Base-by-base conservation (phyloP, 2,113 vertebrate species). In the Gavialis gangeticus region DNA sequence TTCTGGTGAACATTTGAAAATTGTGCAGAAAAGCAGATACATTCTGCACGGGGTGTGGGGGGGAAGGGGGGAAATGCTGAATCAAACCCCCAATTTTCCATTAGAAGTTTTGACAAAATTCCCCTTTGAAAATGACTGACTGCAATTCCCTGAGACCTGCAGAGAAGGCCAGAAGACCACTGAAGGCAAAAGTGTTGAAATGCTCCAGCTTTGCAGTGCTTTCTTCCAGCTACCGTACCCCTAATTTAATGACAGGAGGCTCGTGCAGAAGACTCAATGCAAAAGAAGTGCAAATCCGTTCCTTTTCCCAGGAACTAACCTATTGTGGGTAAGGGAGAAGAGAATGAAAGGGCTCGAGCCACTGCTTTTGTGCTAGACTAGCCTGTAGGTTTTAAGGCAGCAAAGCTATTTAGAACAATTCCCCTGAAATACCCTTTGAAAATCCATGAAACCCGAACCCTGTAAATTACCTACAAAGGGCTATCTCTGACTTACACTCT, bases 221-320 rank as follows among this genome's bases (percentile, higher is more conserved):
- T 69, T 75, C 15, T 55, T 75, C 30, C 37, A 71, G 27, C 54
- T 75, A 16, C 28, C 18, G n/a, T 21, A 19, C 8, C n/a, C n/a
- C 12, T n/a, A 67, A 8, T 21, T 17, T 4, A 13, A 12, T 3
- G 4, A 30, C 27, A 84, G 19, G 14, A 28, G 0, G 34, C 5
- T 73, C 10, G 55, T 37, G 34, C 28, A 59, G 27, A 59, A 58
- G 19, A 15, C 10, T 37, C 37, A 22, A 71, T 37, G 18, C 21
- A 71, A 71, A 12, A 10, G 19, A 37, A 10, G 21, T 6, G 37
- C 30, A 37, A 64, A 55, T 14, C 18, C 13, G 5, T 13, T 54
- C 28, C 89, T 81, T 22, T 54, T 71, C 15, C 21, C 76, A 37
- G 64, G 63, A 59, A 30, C 5, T 30, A 2, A 11, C 1, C 30